Evolutionary conservation across 2,888 invertebrate species (phyloP), one percentile per base, ranked within the genome.

Genomic region (Nomada hirtipes): DNA sequence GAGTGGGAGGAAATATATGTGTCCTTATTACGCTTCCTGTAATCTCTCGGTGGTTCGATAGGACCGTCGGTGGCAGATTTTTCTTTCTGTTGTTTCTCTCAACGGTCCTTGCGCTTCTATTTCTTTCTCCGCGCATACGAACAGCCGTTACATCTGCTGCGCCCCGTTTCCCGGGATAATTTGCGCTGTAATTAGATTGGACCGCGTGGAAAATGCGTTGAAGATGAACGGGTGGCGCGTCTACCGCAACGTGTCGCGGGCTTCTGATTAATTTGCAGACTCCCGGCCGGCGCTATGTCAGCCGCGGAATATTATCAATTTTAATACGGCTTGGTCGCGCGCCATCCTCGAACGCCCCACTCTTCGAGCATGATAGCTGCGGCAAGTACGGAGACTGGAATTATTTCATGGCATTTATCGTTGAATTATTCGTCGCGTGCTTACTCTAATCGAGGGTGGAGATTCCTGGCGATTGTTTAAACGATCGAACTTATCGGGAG

Each of bases 121-220:
- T 36, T n/a, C 29, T 47, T n/a, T 26, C 23, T 2, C 23, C 50
- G 36, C 74, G 80, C 15, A 7, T 60, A 70, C 15, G 69, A 50
- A 69, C 70, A 64, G 59, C 53, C 70, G 82, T 82, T 81, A 82
- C 81, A 82, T 74, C 74, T 74, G 82, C 67, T 57, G 70, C 60
- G n/a, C 69, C 23, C 59, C 73, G 73, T 23, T 63, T 47, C 42
- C 23, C 55, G 55, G 71, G 60, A 79, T 80, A 79, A 81, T 80
- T 47, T 69, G 59, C 80, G 74, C 69, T 57, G 55, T 82, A 82
- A 82, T 82, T 82, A 82, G 82, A 82, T 82, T 53, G 81, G 59
- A 69, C 53, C 70, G 80, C 29, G 68, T 11, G 73, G 67, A 64
- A 81, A 69, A 80, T 73, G 36, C 36, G 67, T 63, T 63, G 80